Evolutionary conservation across 1,140 invertebrate species (phyloP), one percentile per base, ranked within the genome.

Genomic region (Forficula auricularia): DNA sequence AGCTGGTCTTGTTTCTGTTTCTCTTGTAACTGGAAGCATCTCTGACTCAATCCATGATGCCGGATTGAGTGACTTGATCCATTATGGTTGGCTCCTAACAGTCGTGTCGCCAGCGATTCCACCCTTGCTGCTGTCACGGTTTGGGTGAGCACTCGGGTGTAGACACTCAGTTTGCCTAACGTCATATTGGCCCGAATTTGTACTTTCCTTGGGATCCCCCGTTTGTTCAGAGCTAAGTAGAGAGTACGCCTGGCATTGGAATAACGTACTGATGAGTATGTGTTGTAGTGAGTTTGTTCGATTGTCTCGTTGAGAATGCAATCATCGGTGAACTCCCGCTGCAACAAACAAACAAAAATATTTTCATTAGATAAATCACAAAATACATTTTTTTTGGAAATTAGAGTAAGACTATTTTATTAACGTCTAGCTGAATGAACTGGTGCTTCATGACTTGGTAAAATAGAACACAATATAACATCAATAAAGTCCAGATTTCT

Each of bases 221-320:
- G 60, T 45, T 72, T 71, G 56, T 82, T 79, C 34, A 86, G 60
- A 18, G 79, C 83, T 52, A 87, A 62, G 60, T 81, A 87, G 44
- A 75, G 63, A 1, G 78, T 80, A 48, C 76, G 73, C 50, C 69
- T 69, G 9, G 65, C 58, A 52, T 72, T 77, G 8, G 77, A 80
- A 67, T 82, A 79, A 56, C 72, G 72, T 41, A 68, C 71, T 42
- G 78, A 81, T 48, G 78, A 80, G 63, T 87, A 88, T 6, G 79
- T 80, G 60, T 85, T 86, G 68, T 85, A 86, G 57, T 82, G 76
- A 58, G 84, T 77, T 56, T 77, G 70, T 57, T 82, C 78, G 59
- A 86, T 74, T 56, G 74, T 79, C 59, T 88, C 82, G 59, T 82
- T 79, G 69, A 87, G 86, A 49, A 84, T 67, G 63, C 83, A 88